phyloP scores from a whole-genome alignment of 2,888 invertebrate genomes.

The Acanthosepion lycidas region DNA sequence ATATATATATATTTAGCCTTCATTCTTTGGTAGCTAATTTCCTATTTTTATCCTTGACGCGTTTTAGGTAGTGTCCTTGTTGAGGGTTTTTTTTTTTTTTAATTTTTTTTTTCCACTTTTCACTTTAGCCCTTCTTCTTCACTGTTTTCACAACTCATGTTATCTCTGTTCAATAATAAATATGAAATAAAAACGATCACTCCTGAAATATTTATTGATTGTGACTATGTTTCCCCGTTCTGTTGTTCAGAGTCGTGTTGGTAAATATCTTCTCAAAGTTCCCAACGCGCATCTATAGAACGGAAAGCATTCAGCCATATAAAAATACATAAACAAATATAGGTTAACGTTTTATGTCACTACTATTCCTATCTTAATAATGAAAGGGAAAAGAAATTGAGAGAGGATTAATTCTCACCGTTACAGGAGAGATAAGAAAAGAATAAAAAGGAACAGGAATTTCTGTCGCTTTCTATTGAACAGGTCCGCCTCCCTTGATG shows the following conservation, averaged over 20 bases:
- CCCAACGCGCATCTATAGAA: background rate
- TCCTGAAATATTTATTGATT: background rate
- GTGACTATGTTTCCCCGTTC: background rate
- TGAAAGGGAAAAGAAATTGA: background rate
- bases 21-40: no score
- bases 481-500: background rate
- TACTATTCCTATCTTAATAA: background rate
- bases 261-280: background rate
- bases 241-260: background rate
- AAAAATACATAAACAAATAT: background rate
- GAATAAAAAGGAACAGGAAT: background rate
- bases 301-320: background rate
- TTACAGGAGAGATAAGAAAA: background rate
- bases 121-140: no score
- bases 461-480: background rate
- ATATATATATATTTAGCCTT: no score
- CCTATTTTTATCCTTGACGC: no score
- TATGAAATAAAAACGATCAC: background rate
- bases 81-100: no score
- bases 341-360: background rate
- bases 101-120: no score
- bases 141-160: no score
- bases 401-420: background rate
- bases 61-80: no score
- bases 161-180: background rate